Evolutionary conservation across 2,113 vertebrate species (phyloP).

Genomic region (Cryptotis parvus): DNA sequence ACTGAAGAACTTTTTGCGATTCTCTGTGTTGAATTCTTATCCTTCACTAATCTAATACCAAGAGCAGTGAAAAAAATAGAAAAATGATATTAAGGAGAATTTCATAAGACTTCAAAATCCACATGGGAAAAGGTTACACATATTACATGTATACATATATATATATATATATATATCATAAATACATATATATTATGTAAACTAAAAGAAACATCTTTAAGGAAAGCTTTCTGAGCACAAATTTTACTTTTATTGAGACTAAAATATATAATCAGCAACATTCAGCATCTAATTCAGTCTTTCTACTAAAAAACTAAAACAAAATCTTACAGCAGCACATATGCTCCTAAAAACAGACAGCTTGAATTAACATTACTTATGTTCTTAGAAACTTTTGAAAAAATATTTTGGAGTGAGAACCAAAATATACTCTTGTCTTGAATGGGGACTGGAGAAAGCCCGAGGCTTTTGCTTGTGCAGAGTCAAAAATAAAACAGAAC

Average conservation of each 20-base stretch:
- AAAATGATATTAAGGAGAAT: slow-evolving; percentile 56
- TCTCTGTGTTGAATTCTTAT: slow-evolving; percentile 45
- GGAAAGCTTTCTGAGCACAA: slow-evolving; percentile 44
- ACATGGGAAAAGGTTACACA: slow-evolving; percentile 27
- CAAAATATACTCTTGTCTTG: slow-evolving; percentile 49
- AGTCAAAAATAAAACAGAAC: slow-evolving; percentile 26
- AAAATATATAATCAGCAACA: slow-evolving; percentile 58
- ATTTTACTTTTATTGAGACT: slow-evolving; percentile 49
- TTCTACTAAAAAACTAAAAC: slow-evolving; percentile 33
- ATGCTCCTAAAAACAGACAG: slow-evolving; percentile 53
- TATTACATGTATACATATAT: too few species aligned
- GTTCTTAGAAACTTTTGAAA: slow-evolving; percentile 55
- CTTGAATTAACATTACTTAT: slow-evolving; percentile 68
- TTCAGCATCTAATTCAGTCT: not conserved
- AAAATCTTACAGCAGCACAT: slow-evolving; percentile 54
- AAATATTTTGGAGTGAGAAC: slow-evolving; percentile 33
- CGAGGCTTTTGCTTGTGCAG: not conserved
- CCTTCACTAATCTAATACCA: slow-evolving; percentile 32
- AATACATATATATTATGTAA: too few species aligned
- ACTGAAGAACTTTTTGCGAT: slow-evolving; percentile 33
- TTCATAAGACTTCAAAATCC: slow-evolving; percentile 58
- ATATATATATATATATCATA: too few species aligned
- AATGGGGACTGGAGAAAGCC: not conserved
- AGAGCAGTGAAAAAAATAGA: not conserved
- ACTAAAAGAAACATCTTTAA: slow-evolving; percentile 46